Evolutionary conservation across 2,888 invertebrate species (phyloP).

Genomic region (Hedya salicella): DNA sequence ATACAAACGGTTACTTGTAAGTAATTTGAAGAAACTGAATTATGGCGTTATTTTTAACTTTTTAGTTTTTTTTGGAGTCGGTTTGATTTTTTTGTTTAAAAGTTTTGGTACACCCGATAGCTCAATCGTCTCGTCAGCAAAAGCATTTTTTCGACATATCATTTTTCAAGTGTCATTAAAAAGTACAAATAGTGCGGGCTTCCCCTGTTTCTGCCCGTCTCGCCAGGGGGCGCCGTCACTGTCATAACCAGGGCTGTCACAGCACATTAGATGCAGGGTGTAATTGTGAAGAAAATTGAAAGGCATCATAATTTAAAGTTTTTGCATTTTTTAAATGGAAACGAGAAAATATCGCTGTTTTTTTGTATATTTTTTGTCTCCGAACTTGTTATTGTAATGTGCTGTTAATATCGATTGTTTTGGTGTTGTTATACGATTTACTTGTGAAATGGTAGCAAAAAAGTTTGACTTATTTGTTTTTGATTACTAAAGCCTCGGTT

Average conservation of each 20-base stretch:
- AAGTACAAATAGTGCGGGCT: constrained; percentile 5
- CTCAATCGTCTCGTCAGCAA: too few species aligned
- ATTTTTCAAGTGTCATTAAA: constrained; percentile 25
- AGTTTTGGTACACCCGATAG: too few species aligned
- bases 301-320: constrained; percentile 6
- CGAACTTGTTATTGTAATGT: neutral
- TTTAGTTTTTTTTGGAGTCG: too few species aligned
- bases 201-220: neutral
- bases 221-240: neutral
- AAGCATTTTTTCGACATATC: constrained; percentile 20
- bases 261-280: constrained; percentile 5
- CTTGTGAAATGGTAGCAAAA: too few species aligned
- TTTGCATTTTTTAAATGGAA: neutral
- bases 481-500: too few species aligned
- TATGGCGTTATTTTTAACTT: too few species aligned
- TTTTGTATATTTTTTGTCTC: constrained; percentile 8
- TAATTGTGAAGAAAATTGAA: constrained; percentile 19
- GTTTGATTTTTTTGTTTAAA: too few species aligned
- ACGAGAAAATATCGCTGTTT: neutral
- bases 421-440: neutral
- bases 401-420: neutral
- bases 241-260: neutral
- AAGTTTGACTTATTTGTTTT: too few species aligned
- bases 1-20: too few species aligned
- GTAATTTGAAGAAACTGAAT: too few species aligned